Evolutionary conservation across 2,113 vertebrate genomes (phyloP).

Genomic region (Sturnira hondurensis): DNA sequence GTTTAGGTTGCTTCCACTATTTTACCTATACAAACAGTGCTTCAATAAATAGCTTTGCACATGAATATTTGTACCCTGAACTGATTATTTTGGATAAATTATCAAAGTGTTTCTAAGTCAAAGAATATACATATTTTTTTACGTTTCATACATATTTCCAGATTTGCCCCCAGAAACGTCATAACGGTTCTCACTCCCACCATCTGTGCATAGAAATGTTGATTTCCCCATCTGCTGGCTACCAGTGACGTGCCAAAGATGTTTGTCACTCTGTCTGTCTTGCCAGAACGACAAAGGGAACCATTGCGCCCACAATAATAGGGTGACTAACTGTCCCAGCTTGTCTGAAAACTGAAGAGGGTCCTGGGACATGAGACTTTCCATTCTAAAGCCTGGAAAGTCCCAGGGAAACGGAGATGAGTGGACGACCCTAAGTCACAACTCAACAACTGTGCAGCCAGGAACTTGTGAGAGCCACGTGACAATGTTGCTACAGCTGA

Average conservation of each 20-base stretch:
- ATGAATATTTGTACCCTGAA: neutral
- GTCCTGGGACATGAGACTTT: neutral
- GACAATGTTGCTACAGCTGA: neutral
- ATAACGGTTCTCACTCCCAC: neutral
- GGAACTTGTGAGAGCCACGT: neutral
- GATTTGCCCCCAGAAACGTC: neutral
- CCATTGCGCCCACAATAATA: neutral
- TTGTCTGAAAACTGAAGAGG: neutral
- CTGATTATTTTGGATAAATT: neutral
- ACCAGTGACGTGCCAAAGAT: neutral
- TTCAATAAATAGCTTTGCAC: neutral
- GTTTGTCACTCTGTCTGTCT: neutral
- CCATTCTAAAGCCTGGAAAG: constrained; percentile 13
- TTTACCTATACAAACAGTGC: constrained; percentile 10
- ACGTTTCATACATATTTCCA: neutral
- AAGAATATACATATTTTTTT: neutral
- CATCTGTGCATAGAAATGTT: neutral
- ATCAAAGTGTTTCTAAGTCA: neutral
- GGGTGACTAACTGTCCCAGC: neutral
- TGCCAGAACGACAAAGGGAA: neutral
- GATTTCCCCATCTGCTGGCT: neutral
- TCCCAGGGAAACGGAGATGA: neutral
- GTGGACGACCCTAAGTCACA: neutral
- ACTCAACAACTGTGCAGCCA: accelerated
- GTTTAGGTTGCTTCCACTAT: neutral